Percentiles rank a stretch among this genome's conserved stretches.
Evolutionary conservation across 2,888 invertebrate species (phyloP).

Genomic region (Drosophila parthenogenetica): DNA sequence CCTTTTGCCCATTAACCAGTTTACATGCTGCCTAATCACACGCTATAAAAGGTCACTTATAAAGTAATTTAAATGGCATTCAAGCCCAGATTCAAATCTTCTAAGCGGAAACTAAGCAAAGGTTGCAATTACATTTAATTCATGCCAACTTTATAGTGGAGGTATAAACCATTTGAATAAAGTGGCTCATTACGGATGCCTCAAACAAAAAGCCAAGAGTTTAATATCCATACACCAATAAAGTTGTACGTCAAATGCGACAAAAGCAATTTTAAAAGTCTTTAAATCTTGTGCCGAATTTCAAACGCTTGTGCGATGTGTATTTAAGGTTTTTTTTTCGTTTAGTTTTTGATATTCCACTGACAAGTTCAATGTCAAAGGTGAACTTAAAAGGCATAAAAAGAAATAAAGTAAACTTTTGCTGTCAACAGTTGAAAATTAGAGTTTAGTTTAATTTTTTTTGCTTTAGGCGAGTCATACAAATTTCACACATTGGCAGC

Average conservation of each 20-base stretch:
- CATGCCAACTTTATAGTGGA: constrained; percentile 11
- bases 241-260: constrained; percentile 7
- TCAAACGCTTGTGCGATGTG: constrained; percentile 26
- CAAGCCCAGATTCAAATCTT: constrained; percentile 4
- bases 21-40: not conserved
- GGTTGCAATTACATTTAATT: constrained; percentile 48
- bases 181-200: constrained; percentile 16
- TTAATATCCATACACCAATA: constrained; percentile 16
- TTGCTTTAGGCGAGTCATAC: constrained; percentile 26
- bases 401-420: constrained; percentile 8
- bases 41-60: not conserved
- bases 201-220: not conserved
- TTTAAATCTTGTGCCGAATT: constrained; percentile 36
- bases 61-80: constrained; percentile 21
- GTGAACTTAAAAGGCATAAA: constrained; percentile 39
- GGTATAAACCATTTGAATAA: constrained; percentile 10
- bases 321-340: constrained; percentile 11
- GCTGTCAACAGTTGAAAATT: constrained; percentile 12
- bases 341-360: constrained; percentile 11
- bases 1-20: not conserved
- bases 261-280: constrained; percentile 21
- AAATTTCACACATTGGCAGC: constrained; percentile 20
- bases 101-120: constrained; percentile 21
- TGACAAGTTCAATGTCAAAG: constrained; percentile 79
- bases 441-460: not conserved